Conservation (phyloP, 2,888 invertebrate genomes). For the Biston betularia region DNA sequence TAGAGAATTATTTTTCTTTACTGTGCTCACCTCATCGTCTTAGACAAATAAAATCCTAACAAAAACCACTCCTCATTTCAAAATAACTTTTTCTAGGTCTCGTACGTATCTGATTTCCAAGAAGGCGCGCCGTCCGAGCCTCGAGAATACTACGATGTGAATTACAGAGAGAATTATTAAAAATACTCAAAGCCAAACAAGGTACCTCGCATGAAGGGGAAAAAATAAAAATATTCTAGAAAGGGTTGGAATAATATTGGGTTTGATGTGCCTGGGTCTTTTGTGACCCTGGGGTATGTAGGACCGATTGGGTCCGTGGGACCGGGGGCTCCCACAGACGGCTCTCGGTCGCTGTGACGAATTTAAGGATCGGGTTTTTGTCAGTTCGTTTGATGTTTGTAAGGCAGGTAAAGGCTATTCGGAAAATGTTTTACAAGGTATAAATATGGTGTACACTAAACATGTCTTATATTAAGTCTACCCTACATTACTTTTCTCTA, state of each 20-base stretch:
- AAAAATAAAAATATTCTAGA: conserved; percentile 49
- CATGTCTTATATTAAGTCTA: too few species aligned
- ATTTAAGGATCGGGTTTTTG: conserved; percentile 21
- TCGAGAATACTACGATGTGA: conserved; percentile 12
- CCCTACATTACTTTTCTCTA: too few species aligned
- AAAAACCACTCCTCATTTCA: not conserved
- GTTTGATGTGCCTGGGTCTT: conserved; percentile 33
- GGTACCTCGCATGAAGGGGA: conserved; percentile 36
- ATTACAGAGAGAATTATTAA: conserved; percentile 60
- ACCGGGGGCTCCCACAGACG: conserved; percentile 6
- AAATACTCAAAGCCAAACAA: conserved; percentile 53
- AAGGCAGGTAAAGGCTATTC: conserved; percentile 10
- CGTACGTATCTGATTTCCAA: not conserved
- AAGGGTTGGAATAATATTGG: conserved; percentile 70
- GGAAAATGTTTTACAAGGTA: not conserved
- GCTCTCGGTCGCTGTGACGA: conserved; percentile 11
- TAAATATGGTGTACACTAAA: too few species aligned
- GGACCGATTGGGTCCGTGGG: conserved; percentile 6
- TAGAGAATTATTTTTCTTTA: not conserved
- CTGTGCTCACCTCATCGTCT: not conserved
- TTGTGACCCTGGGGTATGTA: conserved; percentile 29
- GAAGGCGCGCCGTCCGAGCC: not conserved
- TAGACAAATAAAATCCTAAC: not conserved
- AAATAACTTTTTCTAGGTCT: too few species aligned
- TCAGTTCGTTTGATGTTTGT: conserved; percentile 24